Evolutionary conservation across 2,113 vertebrate genomes (phyloP).

Genomic region (Miniopterus natalensis): DNA sequence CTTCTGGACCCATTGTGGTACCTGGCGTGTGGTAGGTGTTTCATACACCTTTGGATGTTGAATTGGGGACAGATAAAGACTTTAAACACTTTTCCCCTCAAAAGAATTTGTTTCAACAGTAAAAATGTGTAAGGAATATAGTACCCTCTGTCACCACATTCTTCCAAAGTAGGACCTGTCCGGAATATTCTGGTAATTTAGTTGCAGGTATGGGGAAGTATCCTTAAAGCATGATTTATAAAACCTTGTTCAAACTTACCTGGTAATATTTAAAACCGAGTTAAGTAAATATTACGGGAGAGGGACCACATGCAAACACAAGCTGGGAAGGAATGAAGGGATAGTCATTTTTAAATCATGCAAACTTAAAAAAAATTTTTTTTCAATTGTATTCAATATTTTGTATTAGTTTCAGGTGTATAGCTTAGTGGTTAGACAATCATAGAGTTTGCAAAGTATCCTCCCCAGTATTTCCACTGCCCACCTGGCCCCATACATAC

Average conservation of each 20-base stretch:
- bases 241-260: constrained; percentile 17
- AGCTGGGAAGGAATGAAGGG: not conserved
- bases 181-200: constrained; percentile 28
- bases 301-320: not conserved
- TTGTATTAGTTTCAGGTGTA: not conserved
- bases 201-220: not conserved
- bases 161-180: constrained; percentile 37
- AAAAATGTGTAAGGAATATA: not conserved
- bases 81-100: not conserved
- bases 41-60: not conserved
- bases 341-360: not conserved
- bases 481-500: not conserved
- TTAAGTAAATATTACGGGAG: not conserved
- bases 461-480: not conserved
- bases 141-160: not conserved
- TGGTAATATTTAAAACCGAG: not conserved
- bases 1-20: not conserved
- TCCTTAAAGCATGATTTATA: not conserved
- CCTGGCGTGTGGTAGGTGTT: not conserved
- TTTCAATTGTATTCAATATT: not conserved
- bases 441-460: not conserved
- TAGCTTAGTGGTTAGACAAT: not conserved
- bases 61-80: not conserved
- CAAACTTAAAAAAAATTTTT: not conserved
- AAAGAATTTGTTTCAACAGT: constrained; percentile 13